These are phyloP conservation scores for Lateolabrax maculatus DNA, from an alignment of 2,797 vertebrate genomes.

Conservation along the genomic window DNA sequence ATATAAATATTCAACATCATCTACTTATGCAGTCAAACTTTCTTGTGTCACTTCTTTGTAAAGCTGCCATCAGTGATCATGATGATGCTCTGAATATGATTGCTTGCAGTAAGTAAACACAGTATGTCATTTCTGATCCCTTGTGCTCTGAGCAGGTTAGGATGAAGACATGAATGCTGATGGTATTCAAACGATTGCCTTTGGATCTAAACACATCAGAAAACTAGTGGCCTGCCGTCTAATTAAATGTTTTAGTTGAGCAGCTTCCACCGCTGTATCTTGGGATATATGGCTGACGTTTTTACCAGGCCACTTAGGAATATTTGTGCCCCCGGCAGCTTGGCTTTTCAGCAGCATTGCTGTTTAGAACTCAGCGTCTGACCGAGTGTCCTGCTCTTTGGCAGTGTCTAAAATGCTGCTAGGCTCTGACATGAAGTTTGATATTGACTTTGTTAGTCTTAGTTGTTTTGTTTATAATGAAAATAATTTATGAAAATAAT, in stretches of 20 bases:
- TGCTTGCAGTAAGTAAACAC: constrained; percentile 4
- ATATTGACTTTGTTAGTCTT: constrained; percentile 17
- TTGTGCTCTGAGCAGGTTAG: constrained; percentile 40
- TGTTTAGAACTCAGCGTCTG: constrained; percentile 28
- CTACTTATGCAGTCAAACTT: neutral
- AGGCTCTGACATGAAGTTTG: constrained; percentile 20
- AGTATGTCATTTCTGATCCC: constrained; percentile 15
- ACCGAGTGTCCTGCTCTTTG: constrained; percentile 41
- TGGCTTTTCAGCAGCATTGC: constrained; percentile 52
- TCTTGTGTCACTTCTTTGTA: neutral
- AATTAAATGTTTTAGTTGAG: constrained; percentile 66
- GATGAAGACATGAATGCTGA: constrained; percentile 39
- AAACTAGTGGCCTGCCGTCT: constrained; percentile 35
- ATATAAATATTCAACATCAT: neutral
- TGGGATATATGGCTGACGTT: constrained; percentile 44
- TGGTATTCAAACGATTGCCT: constrained; percentile 44
- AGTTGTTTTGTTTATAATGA: constrained; percentile 33
- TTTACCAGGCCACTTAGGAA: constrained; percentile 52
- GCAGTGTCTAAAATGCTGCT: constrained; percentile 31
- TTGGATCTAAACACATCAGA: constrained; percentile 44
- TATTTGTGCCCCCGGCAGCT: constrained; percentile 50
- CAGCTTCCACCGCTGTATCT: constrained; percentile 28
- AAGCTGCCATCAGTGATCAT: neutral
- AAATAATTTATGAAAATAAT: constrained; percentile 12
- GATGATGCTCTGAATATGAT: constrained; percentile 11